Conservation (phyloP, 2,888 invertebrate species). For the Oasisia sp. region DNA sequence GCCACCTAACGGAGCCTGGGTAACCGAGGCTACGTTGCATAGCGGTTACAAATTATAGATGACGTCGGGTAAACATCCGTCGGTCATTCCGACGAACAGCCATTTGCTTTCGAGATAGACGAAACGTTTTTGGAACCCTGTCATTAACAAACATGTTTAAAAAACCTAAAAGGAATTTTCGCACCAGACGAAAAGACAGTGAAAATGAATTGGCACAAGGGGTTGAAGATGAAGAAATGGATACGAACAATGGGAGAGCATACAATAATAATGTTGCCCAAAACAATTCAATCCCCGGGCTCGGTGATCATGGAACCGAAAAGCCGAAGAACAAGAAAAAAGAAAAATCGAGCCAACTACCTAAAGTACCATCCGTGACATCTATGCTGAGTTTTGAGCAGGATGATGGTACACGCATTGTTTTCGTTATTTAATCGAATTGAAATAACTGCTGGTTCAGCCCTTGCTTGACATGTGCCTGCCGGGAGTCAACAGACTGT, state of each 20-base stretch:
- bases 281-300: not conserved
- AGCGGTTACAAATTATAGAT: not conserved
- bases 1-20: too few species aligned
- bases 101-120: not conserved
- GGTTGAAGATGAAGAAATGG: conserved; percentile 26
- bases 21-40: too few species aligned
- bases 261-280: not conserved
- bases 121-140: not conserved
- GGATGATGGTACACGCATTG: conserved; percentile 33
- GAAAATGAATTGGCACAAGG: conserved; percentile 35
- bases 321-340: conserved; percentile 34
- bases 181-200: conserved; percentile 32
- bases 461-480: too few species aligned
- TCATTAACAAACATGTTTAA: conserved; percentile 32
- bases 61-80: not conserved
- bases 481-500: too few species aligned
- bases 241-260: conserved; percentile 19
- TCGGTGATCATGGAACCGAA: not conserved
- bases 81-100: not conserved
- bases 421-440: not conserved
- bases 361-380: conserved; percentile 25
- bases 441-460: too few species aligned
- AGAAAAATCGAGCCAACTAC: conserved; percentile 19
- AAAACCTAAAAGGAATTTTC: conserved; percentile 38
- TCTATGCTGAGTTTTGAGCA: conserved; percentile 40